phyloP scores from a whole-genome alignment of 2,888 invertebrate genomes.

The Odontothrips loti region DNA sequence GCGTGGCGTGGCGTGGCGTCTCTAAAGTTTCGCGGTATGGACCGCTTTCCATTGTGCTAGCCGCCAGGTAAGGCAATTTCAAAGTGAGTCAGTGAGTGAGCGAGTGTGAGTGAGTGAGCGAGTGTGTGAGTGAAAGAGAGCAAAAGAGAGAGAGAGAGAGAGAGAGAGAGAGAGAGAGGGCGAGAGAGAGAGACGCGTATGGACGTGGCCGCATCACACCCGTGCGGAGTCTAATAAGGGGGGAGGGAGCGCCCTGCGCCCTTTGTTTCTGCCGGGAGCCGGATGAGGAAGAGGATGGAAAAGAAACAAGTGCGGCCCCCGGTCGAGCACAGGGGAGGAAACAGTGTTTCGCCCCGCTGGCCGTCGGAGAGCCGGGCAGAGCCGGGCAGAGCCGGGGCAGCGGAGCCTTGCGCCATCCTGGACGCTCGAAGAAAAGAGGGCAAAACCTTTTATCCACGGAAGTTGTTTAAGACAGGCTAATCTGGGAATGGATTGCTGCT shows the following conservation, averaged over 20 bases:
- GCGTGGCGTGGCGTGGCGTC: background rate
- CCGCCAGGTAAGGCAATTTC: constrained; percentile 16
- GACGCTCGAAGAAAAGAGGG: background rate
- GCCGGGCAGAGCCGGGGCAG: no score
- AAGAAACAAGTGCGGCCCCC: background rate
- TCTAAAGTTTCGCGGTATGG: background rate
- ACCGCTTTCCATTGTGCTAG: constrained; percentile 5
- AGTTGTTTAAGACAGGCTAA: constrained; percentile 23
- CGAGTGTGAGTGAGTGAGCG: background rate
- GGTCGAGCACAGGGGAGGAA: no score
- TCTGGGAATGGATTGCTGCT: constrained; percentile 5
- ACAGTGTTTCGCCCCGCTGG: no score
- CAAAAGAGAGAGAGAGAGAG: background rate
- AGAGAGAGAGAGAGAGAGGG: no score
- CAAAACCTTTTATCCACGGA: background rate
- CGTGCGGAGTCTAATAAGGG: no score
- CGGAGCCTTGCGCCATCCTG: no score
- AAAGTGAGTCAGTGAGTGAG: background rate
- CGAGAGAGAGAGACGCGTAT: no score
- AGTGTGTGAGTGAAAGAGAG: background rate
- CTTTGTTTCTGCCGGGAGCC: no score
- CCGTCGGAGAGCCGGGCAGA: no score
- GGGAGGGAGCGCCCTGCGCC: no score
- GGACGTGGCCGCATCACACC: no score
- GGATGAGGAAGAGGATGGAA: background rate